Conservation (phyloP, 2,113 vertebrate genomes). For the Zeus faber region DNA sequence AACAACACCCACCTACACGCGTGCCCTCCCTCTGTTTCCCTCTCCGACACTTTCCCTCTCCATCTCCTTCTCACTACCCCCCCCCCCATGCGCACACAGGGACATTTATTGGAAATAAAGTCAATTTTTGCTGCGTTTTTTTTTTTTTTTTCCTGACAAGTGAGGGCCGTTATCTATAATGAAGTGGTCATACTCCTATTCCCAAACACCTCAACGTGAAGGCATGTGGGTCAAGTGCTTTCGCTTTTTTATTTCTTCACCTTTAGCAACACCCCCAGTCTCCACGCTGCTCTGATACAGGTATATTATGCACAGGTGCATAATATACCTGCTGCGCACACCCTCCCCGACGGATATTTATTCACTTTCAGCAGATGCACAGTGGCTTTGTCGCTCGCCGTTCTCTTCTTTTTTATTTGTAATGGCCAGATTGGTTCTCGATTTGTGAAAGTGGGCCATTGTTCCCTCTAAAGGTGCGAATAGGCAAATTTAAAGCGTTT, state of each 20-base stretch:
- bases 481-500: no score
- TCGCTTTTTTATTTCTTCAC: constrained; percentile 69
- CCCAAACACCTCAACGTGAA: no score
- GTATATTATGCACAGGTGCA: constrained; percentile 76
- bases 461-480: no score
- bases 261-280: constrained; percentile 62
- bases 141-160: constrained; percentile 54
- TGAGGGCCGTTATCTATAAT: constrained; percentile 56
- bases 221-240: constrained; percentile 60
- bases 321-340: constrained; percentile 60
- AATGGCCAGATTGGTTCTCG: constrained; percentile 60
- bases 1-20: constrained; percentile 40
- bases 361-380: constrained; percentile 70
- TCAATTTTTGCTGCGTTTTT: constrained; percentile 39
- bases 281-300: constrained; percentile 69
- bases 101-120: constrained; percentile 48
- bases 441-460: no score
- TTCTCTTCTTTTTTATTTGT: constrained; percentile 72
- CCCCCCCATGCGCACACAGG: no score
- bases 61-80: background rate
- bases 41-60: background rate
- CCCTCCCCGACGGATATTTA: constrained; percentile 73
- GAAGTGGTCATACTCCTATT: constrained; percentile 41
- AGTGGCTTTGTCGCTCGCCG: constrained; percentile 66
- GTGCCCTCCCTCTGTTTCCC: constrained; percentile 22